Percentiles rank a stretch among this genome's conserved stretches.
phyloP scores from a whole-genome alignment of 2,888 invertebrate species.

The Allacma fusca region DNA sequence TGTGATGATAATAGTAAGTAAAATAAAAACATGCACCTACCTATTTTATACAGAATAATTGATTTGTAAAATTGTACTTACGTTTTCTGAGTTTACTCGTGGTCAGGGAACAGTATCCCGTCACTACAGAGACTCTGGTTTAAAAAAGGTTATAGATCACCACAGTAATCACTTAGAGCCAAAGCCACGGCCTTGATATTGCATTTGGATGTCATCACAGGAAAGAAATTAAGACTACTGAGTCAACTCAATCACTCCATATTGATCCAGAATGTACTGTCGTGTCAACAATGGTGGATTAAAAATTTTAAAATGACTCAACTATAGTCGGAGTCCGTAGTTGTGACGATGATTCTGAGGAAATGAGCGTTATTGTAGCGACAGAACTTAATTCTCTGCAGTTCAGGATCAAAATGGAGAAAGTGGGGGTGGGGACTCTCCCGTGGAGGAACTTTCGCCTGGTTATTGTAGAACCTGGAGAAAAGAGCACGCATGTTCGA shows the following conservation, averaged over 20 bases:
- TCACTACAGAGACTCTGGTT: conserved; percentile 22
- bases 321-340: conserved; percentile 28
- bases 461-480: conserved; percentile 29
- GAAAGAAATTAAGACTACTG: conserved; percentile 17
- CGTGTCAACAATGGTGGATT: conserved; percentile 14
- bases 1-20: too few species aligned
- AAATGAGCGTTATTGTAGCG: conserved; percentile 7
- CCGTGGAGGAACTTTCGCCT: conserved; percentile 32
- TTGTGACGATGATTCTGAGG: conserved; percentile 20
- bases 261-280: conserved; percentile 8
- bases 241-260: conserved; percentile 11
- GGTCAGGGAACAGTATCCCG: conserved; percentile 33
- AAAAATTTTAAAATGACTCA: conserved; percentile 1
- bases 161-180: conserved; percentile 28
- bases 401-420: conserved; percentile 59
- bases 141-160: conserved; percentile 43
- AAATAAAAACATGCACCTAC: too few species aligned
- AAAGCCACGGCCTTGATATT: conserved; percentile 46
- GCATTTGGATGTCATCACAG: conserved; percentile 48
- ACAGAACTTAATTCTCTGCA: conserved; percentile 43
- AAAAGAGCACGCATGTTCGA: conserved; percentile 50
- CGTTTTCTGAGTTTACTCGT: conserved; percentile 21
- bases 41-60: too few species aligned
- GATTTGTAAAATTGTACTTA: not conserved
- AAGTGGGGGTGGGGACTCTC: conserved; percentile 59